Evolutionary conservation across 2,888 invertebrate species (phyloP).

Genomic region (Pammene aurita): DNA sequence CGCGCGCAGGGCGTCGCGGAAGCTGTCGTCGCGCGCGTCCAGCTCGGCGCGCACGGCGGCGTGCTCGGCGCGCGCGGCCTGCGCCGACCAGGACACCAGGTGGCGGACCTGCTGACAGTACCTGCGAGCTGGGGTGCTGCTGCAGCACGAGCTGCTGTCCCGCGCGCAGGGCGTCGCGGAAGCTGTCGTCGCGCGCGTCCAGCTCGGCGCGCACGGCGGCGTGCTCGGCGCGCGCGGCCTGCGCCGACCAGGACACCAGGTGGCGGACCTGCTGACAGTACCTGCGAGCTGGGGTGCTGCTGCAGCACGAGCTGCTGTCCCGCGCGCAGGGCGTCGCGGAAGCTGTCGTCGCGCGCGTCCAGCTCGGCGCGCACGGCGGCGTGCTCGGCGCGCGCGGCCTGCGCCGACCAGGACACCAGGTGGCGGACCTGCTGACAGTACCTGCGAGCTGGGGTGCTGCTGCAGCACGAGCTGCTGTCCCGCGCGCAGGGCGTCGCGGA

Average conservation of each 20-base stretch:
- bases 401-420: constrained; percentile 84
- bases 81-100: constrained; percentile 84
- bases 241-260: no score
- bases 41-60: constrained; percentile 77
- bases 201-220: constrained; percentile 77
- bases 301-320: constrained; percentile 93
- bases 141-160: constrained; percentile 93
- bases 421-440: no score
- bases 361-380: constrained; percentile 77
- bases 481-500: constrained; percentile 87
- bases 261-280: no score
- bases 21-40: constrained; percentile 93
- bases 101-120: no score
- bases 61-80: constrained; percentile 88
- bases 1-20: constrained; percentile 87
- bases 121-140: constrained; percentile 84
- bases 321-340: constrained; percentile 87
- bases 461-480: constrained; percentile 93
- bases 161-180: constrained; percentile 87
- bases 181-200: constrained; percentile 93
- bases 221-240: constrained; percentile 88
- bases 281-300: constrained; percentile 85
- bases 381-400: constrained; percentile 88
- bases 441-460: constrained; percentile 84
- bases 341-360: constrained; percentile 93